These are phyloP conservation scores for Micronycteris hirsuta DNA, from an alignment of 2,113 vertebrate genomes.

Conservation along the genomic window DNA sequence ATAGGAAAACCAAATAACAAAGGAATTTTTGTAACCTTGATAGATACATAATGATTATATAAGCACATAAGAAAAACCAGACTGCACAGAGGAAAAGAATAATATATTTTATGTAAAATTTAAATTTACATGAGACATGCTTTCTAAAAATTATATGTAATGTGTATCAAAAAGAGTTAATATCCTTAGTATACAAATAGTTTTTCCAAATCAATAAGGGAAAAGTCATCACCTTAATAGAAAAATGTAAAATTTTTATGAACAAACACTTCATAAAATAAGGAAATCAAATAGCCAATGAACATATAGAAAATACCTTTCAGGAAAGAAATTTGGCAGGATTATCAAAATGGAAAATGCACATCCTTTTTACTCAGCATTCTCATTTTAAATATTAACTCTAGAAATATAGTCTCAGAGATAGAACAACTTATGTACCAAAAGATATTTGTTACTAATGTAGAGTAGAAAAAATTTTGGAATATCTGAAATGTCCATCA, in stretches of 20 bases:
- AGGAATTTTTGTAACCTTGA: neutral
- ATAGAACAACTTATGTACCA: neutral
- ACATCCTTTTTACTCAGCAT: neutral
- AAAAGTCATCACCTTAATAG: neutral
- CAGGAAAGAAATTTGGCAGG: neutral
- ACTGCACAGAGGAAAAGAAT: neutral
- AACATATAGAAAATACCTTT: neutral
- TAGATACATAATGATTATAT: neutral
- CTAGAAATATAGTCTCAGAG: constrained; percentile 23
- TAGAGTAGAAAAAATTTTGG: neutral
- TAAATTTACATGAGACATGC: neutral
- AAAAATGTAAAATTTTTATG: constrained; percentile 1
- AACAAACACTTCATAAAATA: constrained; percentile 3
- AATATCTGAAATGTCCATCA: neutral
- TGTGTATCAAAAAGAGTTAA: neutral
- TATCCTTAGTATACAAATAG: neutral
- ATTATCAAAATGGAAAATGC: constrained; percentile 2
- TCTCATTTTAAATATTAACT: constrained; percentile 14
- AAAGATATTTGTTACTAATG: neutral
- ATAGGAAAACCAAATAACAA: constrained; percentile 21
- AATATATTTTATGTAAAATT: neutral
- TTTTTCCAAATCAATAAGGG: neutral
- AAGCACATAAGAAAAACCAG: constrained; percentile 16
- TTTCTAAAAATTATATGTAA: neutral
- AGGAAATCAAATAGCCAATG: neutral